phyloP scores from a whole-genome alignment of 23 tunicate species.

The Trididemnum clinides region DNA sequence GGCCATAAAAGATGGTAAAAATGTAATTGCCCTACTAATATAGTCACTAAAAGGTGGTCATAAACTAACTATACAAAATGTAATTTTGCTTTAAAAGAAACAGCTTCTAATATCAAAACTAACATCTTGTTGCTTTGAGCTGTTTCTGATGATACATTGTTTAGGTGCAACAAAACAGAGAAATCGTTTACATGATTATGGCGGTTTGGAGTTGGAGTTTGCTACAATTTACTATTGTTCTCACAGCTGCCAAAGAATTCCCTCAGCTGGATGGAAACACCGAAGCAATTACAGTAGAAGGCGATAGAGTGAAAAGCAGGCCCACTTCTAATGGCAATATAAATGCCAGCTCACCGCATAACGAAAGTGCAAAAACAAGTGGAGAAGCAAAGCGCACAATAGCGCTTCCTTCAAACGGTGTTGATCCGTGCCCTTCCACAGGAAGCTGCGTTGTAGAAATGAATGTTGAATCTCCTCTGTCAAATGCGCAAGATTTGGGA shows the following conservation, averaged over 20 bases:
- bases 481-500: not conserved
- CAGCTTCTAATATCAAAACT: too few relatives aligned
- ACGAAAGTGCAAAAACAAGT: not conserved
- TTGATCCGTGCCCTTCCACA: not conserved
- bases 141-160: too few relatives aligned
- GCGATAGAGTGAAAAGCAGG: not conserved
- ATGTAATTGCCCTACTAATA: too few relatives aligned
- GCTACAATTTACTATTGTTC: conserved; percentile 64
- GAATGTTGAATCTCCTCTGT: not conserved
- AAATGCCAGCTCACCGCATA: not conserved
- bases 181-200: conserved; percentile 57
- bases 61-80: too few relatives aligned
- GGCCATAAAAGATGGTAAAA: too few relatives aligned
- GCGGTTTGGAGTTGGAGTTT: conserved; percentile 63
- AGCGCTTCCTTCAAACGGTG: too few relatives aligned
- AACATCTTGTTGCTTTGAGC: too few relatives aligned
- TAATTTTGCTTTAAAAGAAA: not conserved
- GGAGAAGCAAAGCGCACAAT: not conserved
- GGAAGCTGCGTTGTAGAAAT: not conserved
- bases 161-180: conserved; percentile 51
- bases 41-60: too few relatives aligned
- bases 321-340: not conserved
- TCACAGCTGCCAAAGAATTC: conserved; percentile 52
- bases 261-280: conserved; percentile 30
- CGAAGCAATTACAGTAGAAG: not conserved